phyloP scores from a whole-genome alignment of 2,113 vertebrate genomes.

The Pomatostomus ruficeps region DNA sequence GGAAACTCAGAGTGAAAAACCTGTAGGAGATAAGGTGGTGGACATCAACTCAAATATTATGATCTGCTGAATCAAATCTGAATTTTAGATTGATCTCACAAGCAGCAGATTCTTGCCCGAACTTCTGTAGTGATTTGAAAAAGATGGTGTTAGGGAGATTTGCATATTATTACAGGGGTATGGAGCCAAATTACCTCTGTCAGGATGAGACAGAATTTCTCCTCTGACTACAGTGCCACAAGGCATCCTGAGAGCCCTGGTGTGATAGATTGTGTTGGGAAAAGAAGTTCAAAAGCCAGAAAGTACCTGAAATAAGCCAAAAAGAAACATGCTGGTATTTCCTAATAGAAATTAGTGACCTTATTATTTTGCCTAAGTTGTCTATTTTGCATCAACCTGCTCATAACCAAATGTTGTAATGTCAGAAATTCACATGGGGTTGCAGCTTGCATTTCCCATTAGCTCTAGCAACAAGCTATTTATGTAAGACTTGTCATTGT shows the following conservation, averaged over 20 bases:
- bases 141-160: background rate
- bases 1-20: slow-evolving; percentile 5
- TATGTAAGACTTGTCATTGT: slow-evolving; percentile 20
- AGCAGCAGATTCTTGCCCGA: slow-evolving; percentile 28
- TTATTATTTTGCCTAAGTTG: background rate
- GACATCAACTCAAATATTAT: slow-evolving; percentile 55
- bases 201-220: background rate
- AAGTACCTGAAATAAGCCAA: background rate
- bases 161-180: slow-evolving; percentile 7
- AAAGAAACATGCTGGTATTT: background rate
- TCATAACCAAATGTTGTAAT: background rate
- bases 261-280: background rate
- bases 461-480: slow-evolving; percentile 11
- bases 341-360: background rate
- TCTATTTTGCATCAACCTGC: background rate
- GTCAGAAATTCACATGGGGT: background rate
- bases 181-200: slow-evolving; percentile 33
- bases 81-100: slow-evolving; percentile 52
- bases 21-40: slow-evolving; percentile 7
- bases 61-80: slow-evolving; percentile 42
- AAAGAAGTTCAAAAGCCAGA: background rate
- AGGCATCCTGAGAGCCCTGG: background rate
- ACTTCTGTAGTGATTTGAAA: slow-evolving; percentile 36
- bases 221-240: background rate
- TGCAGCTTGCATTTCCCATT: slow-evolving; percentile 1